Conservation (phyloP, 2,113 vertebrate species). For the Rutilus rutilus region DNA sequence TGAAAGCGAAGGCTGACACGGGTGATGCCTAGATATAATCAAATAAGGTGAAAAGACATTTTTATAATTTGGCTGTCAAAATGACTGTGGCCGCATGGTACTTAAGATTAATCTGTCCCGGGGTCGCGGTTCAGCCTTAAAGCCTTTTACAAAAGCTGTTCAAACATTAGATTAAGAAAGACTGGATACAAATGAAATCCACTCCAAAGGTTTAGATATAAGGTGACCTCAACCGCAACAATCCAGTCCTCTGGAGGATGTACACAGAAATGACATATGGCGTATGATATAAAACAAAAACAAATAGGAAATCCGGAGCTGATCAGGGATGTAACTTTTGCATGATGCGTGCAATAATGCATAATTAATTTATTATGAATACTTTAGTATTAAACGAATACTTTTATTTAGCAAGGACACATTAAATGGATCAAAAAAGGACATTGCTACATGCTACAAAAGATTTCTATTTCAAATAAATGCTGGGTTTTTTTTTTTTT, state of each 20-base stretch:
- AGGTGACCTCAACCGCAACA: not conserved
- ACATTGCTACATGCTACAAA: no score
- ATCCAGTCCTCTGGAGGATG: not conserved
- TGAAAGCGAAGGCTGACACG: not conserved
- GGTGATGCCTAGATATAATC: not conserved
- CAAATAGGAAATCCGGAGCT: not conserved
- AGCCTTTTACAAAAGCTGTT: conserved; percentile 20
- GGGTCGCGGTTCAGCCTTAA: not conserved
- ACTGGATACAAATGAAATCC: conserved; percentile 3
- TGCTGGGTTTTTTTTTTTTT: no score
- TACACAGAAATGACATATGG: conserved; percentile 2
- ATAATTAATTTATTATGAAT: no score
- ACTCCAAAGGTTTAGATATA: not conserved
- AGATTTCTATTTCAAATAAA: no score
- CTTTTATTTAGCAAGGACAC: not conserved
- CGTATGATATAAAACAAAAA: not conserved
- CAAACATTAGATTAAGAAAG: not conserved
- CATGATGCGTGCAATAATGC: not conserved
- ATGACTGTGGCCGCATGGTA: not conserved
- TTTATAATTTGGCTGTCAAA: conserved; percentile 33
- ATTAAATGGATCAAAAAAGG: no score
- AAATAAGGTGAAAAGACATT: conserved; percentile 26
- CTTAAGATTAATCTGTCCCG: conserved; percentile 15
- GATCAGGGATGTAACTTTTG: not conserved
- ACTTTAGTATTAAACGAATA: no score